Base-by-base conservation (phyloP, 2,113 vertebrate species). In the Anhinga rufa region DNA sequence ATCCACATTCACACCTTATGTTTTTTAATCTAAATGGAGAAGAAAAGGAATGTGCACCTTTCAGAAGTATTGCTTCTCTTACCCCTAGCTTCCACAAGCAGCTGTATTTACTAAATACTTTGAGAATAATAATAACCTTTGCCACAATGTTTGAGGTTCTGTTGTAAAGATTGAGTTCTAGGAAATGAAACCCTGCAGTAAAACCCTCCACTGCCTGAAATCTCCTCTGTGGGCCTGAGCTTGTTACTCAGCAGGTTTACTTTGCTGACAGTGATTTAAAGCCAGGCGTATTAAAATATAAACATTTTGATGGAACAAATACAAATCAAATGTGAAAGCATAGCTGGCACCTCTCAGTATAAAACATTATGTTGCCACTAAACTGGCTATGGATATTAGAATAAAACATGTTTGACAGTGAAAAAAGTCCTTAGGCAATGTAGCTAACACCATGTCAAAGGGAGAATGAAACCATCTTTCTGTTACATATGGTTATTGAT, bases 381-480 rank as follows among this genome's bases (percentile, higher is more conserved):
- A 96, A 94, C 55, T 96, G 65, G 74, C 61, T 89, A 66, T 64
- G 95, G 88, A 96, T 86, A 94, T 65, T n/a, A 86, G 72, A 87
- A 95, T 52, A 91, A 97, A 96, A 87, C 54, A 70, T 68, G 17
- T 96, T 48, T 96, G 96, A 96, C 93, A 91, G 51, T 64, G 94
- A 95, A 95, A 83, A 84, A 90, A 78, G 72, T 96, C 89, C 92
- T 95, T 88, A 61, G 74, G 74, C 71, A 93, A 22, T 72, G 18
- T 83, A 92, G 46, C 88, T 92, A 92, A 57, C 72, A 91, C 85
- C 84, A 40, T 81, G 89, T 98, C 90, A 96, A 95, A 97, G 32
- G 48, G 72, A 95, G 70, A 97, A 95, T 95, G 86, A 98, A 97
- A 95, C 64, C 62, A 75, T 94, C 84, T 97, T 97, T 97, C 86